Base-by-base conservation (phyloP, 92 coral and sea anemone genomes). In the Porites lobata region DNA sequence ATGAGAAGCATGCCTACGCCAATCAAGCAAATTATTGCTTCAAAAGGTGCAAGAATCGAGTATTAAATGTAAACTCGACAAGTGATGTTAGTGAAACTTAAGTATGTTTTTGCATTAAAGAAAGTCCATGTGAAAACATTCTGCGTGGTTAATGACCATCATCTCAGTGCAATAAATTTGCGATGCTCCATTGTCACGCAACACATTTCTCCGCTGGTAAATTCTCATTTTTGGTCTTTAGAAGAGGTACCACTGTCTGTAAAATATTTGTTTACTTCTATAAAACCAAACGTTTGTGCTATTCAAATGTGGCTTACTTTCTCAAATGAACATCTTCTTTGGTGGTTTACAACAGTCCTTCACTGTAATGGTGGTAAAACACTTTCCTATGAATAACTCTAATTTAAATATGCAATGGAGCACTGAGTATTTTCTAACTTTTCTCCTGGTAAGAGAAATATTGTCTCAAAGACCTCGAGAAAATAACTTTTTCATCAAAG, bases 1-100 rank as follows among this genome's bases (percentile, higher is more conserved):
- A 77, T 86, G 15, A 59, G 38, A 19, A 89, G 85, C 65, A 84
- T 89, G 88, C 84, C 92, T 1, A 84, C 56, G 63, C 64, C 85
- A 9, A 89, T 89, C 32, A 17, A 70, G 7, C 7, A 29, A 6
- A 73, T 88, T 50, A 18, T 89, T 15, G 15, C 10, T 12, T n/a
- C 24, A 9, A 89, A 89, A 62, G 80, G 92, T 3, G 59, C n/a
- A 12, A 54, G 92, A 19, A 52, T 73, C 2, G 77, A 84, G 53
- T 89, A 84, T 65, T 84, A 78, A 85, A 21, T 54, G 9, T 54
- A 1, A 54, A 54, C 9, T 54, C 9, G 1, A 13, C 2, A 54
- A 54, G 59, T 8, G 59, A 54, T 9, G 13, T 9, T 7, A 54
- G 11, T 54, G 59, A 9, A 54, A 54, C 9, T 9, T 54, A 3